Evolutionary conservation across 2,797 vertebrate genomes (phyloP).

Genomic region (Lutjanus campechanus): DNA sequence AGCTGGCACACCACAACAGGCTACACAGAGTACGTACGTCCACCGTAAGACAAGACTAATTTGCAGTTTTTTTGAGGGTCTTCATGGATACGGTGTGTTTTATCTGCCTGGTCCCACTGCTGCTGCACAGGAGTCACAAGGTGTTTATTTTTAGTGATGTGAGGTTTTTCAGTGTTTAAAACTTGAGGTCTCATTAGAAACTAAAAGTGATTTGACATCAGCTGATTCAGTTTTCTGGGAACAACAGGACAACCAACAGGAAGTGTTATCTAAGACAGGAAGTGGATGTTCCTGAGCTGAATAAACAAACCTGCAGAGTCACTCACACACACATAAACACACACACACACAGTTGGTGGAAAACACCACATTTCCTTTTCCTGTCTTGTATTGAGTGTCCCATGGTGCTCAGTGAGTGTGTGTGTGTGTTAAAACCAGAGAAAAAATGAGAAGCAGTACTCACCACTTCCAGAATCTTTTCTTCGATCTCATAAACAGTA

Average conservation of each 20-base stretch:
- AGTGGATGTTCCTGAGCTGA: slow-evolving; percentile 66
- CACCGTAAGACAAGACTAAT: too few species aligned
- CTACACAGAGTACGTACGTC: too few species aligned
- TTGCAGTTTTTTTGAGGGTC: too few species aligned
- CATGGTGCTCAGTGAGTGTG: not conserved
- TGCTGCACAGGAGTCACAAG: too few species aligned
- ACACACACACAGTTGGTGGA: slow-evolving; percentile 1
- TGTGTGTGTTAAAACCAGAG: slow-evolving; percentile 19
- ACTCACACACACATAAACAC: slow-evolving; percentile 19
- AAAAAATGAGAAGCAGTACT: slow-evolving; percentile 74
- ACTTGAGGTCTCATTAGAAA: slow-evolving; percentile 4
- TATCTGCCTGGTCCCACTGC: not conserved
- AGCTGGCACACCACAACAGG: too few species aligned
- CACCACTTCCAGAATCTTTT: slow-evolving; percentile 95
- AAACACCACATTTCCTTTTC: not conserved
- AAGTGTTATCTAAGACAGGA: slow-evolving; percentile 79
- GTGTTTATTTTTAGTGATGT: not conserved
- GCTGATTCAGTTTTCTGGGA: slow-evolving; percentile 35
- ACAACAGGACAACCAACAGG: slow-evolving; percentile 59
- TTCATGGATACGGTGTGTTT: not conserved
- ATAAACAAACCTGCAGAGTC: slow-evolving; percentile 60
- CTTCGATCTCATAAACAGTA: slow-evolving; percentile 93
- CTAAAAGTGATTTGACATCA: slow-evolving; percentile 18
- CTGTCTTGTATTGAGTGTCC: too few species aligned
- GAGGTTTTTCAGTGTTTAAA: not conserved